Base-by-base conservation (phyloP, 2,888 invertebrate genomes). In the Eutolmus rufibarbis region DNA sequence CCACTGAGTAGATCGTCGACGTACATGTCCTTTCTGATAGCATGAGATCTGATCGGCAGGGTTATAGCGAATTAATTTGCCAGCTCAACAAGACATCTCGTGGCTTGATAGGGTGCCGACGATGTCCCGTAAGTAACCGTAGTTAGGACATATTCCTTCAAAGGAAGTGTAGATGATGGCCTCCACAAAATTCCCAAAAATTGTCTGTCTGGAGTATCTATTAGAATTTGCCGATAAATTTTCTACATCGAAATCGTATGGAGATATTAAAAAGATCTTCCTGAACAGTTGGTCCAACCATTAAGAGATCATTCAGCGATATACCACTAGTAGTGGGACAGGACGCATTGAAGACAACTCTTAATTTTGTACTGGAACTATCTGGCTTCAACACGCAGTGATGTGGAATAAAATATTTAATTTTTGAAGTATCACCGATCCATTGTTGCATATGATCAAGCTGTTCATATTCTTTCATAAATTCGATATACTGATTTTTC, bases 401-500 rank as follows among this genome's bases (percentile, higher is more conserved):
- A 46, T 14, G 46, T 46, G 46, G 46, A 16, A 51, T 51, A 16
- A 51, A 51, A 51, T 51, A 51, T 4, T 51, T 51, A 51, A 51
- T 51, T 3, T 4, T 5, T 16, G 51, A 51, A 4, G 16, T 0
- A 16, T 51, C n/a, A 16, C 51, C 51, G 5, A 16, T n/a, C 51
- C 51, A 51, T 16, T 51, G 14, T 16, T 16, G n/a, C 94, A 28
- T 93, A 94, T 51, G 93, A 91, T 86, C 95, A 95, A 89, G 82
- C 89, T 77, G 23, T 66, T 88, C 66, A 66, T 89, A 89, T 66
- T 89, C 89, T 19, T 86, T 57, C 51, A 89, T 84, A 77, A 89
- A 89, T 14, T 34, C 34, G 9, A 76, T 66, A n/a, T 89, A 90
- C 76, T 89, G 85, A 2, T 74, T 9, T 31, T 87, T 88, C 4